Conservation (phyloP, 2,888 invertebrate species). For the Eudemis profundana region DNA sequence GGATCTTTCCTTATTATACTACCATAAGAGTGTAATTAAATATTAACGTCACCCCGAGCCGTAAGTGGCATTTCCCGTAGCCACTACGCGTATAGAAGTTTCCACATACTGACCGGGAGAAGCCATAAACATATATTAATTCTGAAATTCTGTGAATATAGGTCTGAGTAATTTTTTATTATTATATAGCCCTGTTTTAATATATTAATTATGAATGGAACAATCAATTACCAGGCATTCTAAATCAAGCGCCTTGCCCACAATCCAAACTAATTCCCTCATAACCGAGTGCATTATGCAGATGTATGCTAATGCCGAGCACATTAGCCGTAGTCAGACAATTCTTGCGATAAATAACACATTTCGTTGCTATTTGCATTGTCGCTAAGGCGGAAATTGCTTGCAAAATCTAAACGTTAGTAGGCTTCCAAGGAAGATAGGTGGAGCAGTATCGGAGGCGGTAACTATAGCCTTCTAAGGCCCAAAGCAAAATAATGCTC, state of each 20-base stretch:
- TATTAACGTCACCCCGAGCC: too few species aligned
- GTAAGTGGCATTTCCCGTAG: too few species aligned
- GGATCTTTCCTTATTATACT: too few species aligned
- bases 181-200: not conserved
- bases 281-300: constrained; percentile 50
- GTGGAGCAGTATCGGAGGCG: constrained; percentile 53
- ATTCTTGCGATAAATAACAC: constrained; percentile 80
- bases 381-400: constrained; percentile 79
- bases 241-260: constrained; percentile 19
- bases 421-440: constrained; percentile 54
- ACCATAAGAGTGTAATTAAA: too few species aligned
- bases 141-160: too few species aligned
- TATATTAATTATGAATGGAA: not conserved
- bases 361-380: constrained; percentile 79
- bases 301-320: constrained; percentile 54
- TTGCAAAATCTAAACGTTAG: constrained; percentile 73
- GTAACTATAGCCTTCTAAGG: not conserved
- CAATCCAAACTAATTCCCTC: constrained; percentile 46
- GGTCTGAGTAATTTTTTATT: not conserved
- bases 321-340: constrained; percentile 60
- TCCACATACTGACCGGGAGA: too few species aligned
- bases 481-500: too few species aligned
- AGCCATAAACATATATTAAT: too few species aligned
- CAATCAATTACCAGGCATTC: constrained; percentile 26
- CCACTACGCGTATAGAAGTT: too few species aligned